A percentile compares a stretch with the other conserved stretches of the same genome.
These are phyloP conservation scores for Mormyrus hasselquistii DNA, from an alignment of 2,797 vertebrate genomes.

Conservation along the genomic window DNA sequence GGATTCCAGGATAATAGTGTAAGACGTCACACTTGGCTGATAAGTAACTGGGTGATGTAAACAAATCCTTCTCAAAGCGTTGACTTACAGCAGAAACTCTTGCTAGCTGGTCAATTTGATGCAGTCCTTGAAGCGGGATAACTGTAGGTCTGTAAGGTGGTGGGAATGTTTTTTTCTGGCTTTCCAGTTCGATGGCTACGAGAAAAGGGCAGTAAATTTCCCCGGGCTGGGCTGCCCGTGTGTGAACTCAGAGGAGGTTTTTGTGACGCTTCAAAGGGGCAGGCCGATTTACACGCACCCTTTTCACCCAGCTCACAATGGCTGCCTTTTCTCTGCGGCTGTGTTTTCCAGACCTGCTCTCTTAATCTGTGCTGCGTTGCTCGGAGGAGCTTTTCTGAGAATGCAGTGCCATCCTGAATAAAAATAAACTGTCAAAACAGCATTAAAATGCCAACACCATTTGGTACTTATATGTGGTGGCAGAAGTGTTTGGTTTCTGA, in stretches of 20 bases:
- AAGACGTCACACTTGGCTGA: background rate
- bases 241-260: background rate
- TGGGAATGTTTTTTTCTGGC: background rate
- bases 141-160: background rate
- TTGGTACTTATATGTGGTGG: background rate
- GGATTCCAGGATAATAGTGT: background rate
- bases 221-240: background rate
- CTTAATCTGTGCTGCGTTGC: background rate
- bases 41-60: background rate
- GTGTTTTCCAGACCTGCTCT: background rate
- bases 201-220: slow-evolving; percentile 6
- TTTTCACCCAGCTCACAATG: background rate
- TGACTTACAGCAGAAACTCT: background rate
- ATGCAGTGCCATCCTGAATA: background rate
- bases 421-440: background rate
- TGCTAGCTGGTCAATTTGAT: background rate
- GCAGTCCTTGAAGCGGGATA: background rate
- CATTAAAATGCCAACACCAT: background rate
- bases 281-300: background rate
- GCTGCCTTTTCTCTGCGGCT: background rate
- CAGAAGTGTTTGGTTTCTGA: background rate
- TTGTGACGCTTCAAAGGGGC: background rate
- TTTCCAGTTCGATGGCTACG: background rate
- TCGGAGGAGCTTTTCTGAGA: background rate
- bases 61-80: background rate